Evolutionary conservation across 1,140 invertebrate genomes (phyloP).

Genomic region (Drosophila neocordata): DNA sequence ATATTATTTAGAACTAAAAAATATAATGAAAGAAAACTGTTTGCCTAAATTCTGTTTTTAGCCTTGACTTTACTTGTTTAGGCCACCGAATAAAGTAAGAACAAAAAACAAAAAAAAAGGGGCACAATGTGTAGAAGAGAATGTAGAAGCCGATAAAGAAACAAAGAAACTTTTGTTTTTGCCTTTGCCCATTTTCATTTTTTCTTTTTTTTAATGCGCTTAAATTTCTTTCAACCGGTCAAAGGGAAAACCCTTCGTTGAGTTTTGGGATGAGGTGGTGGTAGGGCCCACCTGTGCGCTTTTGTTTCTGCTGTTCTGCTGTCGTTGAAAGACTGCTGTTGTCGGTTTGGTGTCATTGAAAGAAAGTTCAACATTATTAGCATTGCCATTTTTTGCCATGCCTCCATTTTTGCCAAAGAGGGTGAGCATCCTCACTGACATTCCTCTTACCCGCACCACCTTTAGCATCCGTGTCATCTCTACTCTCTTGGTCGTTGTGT

Average conservation of each 20-base stretch:
- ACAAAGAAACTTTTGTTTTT: slow-evolving; percentile 28
- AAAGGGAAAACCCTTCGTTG: slow-evolving; percentile 57
- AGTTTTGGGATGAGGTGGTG: neutral
- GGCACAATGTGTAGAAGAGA: neutral
- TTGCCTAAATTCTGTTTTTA: too few species aligned
- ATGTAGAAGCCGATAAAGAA: neutral
- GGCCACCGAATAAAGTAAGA: too few species aligned
- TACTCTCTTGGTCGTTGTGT: slow-evolving; percentile 46
- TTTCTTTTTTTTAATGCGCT: slow-evolving; percentile 54
- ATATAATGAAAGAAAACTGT: too few species aligned
- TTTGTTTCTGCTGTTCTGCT: slow-evolving; percentile 69
- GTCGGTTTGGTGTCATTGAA: slow-evolving; percentile 21
- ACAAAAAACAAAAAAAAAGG: too few species aligned
- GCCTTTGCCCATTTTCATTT: neutral
- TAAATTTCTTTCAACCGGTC: slow-evolving; percentile 52
- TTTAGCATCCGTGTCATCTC: slow-evolving; percentile 24
- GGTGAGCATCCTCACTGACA: too few species aligned
- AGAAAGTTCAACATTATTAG: slow-evolving; percentile 38
- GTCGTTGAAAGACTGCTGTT: slow-evolving; percentile 41
- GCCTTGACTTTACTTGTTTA: too few species aligned
- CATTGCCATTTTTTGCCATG: slow-evolving; percentile 23
- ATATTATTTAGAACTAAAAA: too few species aligned
- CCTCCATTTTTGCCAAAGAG: too few species aligned
- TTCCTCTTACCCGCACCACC: neutral
- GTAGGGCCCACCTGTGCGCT: slow-evolving; percentile 29